These are phyloP conservation scores for Neopelma chrysocephalum DNA, from an alignment of 2,797 vertebrate genomes.

Conservation along the genomic window DNA sequence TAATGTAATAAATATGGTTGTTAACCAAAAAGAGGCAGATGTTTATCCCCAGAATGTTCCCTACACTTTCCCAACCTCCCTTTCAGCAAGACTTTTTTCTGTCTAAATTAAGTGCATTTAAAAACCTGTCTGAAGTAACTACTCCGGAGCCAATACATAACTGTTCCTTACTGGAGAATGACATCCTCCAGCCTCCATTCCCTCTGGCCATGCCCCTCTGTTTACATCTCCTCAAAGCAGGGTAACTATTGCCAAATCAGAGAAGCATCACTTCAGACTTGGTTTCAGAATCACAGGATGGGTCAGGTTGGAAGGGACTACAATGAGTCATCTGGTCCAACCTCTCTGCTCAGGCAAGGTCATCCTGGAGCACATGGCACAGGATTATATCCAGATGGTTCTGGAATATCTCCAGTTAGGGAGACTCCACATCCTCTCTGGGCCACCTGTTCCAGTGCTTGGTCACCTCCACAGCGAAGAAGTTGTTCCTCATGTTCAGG, in stretches of 20 bases:
- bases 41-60: constrained; percentile 13
- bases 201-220: not conserved
- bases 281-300: not conserved
- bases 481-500: not conserved
- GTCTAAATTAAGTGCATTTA: constrained; percentile 14
- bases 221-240: not conserved
- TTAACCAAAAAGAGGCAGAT: constrained; percentile 25
- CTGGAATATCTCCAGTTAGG: not conserved
- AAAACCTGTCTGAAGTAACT: constrained; percentile 1
- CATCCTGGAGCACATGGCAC: not conserved
- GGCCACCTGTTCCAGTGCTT: not conserved
- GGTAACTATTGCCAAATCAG: not conserved
- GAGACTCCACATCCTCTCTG: not conserved
- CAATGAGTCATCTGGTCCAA: not conserved
- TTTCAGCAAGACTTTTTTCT: not conserved
- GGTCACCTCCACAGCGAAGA: not conserved
- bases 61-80: not conserved
- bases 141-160: not conserved
- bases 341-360: not conserved
- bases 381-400: not conserved
- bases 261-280: not conserved
- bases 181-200: not conserved
- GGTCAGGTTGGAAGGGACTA: not conserved
- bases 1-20: constrained; percentile 35
- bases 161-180: not conserved